A percentile compares a stretch with the other conserved stretches of the same genome.
Evolutionary conservation across 35 echinoderm and acorn worm genomes (phyloP).

Genomic region (Amphiura filiformis): DNA sequence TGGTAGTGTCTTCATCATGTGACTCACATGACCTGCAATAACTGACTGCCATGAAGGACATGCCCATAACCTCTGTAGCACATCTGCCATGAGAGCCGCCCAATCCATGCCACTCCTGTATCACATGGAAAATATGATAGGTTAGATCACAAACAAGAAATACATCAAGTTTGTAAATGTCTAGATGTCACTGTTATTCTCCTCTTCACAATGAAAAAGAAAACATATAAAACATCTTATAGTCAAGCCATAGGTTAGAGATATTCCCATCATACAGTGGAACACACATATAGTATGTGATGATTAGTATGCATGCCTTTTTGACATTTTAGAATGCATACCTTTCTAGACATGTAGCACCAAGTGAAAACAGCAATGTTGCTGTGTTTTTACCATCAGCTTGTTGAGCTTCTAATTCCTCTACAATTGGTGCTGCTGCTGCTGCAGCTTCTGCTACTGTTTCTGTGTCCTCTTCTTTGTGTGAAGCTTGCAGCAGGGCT

Average conservation of each 20-base stretch:
- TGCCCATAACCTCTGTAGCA: slow-evolving; percentile 75
- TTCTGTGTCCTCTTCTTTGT: not conserved
- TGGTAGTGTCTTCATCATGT: slow-evolving; percentile 60
- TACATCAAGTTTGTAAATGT: too few species aligned
- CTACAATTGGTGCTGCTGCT: not conserved
- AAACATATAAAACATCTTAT: too few species aligned
- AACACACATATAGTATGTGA: too few species aligned
- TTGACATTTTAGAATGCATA: slow-evolving; percentile 46
- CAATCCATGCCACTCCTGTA: slow-evolving; percentile 90
- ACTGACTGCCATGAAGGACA: slow-evolving; percentile 57
- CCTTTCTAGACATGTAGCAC: slow-evolving; percentile 90
- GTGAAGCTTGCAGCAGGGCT: slow-evolving; percentile 8
- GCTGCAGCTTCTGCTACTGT: not conserved
- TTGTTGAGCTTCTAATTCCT: slow-evolving; percentile 10
- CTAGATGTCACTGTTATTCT: too few species aligned
- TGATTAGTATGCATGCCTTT: too few species aligned
- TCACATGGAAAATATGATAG: not conserved
- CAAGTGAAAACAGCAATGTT: slow-evolving; percentile 81
- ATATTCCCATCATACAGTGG: too few species aligned
- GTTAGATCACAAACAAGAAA: too few species aligned
- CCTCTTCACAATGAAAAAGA: too few species aligned
- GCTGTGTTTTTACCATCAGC: not conserved
- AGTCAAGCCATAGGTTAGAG: too few species aligned
- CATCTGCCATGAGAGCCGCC: slow-evolving; percentile 69
- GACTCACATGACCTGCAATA: slow-evolving; percentile 64